Conservation (phyloP, 2,797 vertebrate genomes). For the Acridotheres tristis region DNA sequence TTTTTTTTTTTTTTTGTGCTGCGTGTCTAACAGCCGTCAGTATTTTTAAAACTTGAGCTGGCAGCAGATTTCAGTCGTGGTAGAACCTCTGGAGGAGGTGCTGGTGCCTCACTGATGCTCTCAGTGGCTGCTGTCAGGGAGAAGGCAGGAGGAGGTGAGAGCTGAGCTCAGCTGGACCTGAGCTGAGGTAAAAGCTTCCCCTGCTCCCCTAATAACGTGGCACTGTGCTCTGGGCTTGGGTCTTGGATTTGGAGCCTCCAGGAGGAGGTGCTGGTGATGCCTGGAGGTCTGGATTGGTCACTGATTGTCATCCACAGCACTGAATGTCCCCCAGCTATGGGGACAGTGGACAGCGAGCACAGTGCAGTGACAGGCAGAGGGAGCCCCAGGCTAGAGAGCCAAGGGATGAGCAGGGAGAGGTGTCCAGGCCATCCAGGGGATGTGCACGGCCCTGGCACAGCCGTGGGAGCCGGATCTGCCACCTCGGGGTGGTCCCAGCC, state of each 20-base stretch:
- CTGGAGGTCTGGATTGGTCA: neutral
- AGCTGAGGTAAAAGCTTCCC: neutral
- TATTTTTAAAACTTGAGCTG: neutral
- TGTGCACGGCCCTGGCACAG: rapidly evolving
- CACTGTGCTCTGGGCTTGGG: neutral
- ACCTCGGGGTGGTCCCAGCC: neutral
- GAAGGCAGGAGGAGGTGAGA: neutral
- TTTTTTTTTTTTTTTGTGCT: neutral
- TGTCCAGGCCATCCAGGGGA: neutral
- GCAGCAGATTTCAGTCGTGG: neutral
- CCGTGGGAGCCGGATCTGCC: rapidly evolving
- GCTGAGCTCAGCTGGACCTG: rapidly evolving
- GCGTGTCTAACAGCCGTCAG: neutral
- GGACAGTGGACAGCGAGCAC: neutral
- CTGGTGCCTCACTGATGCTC: neutral
- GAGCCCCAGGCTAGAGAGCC: constrained; percentile 31
- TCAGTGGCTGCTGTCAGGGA: neutral
- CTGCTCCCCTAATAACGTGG: rapidly evolving
- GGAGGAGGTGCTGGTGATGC: neutral
- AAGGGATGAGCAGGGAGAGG: neutral
- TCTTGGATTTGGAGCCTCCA: neutral
- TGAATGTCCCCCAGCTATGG: neutral
- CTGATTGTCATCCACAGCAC: rapidly evolving
- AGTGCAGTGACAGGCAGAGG: neutral
- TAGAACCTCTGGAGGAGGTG: neutral